phyloP scores from a whole-genome alignment of 2,797 vertebrate species.

The Hippopotamyrus pictus region DNA sequence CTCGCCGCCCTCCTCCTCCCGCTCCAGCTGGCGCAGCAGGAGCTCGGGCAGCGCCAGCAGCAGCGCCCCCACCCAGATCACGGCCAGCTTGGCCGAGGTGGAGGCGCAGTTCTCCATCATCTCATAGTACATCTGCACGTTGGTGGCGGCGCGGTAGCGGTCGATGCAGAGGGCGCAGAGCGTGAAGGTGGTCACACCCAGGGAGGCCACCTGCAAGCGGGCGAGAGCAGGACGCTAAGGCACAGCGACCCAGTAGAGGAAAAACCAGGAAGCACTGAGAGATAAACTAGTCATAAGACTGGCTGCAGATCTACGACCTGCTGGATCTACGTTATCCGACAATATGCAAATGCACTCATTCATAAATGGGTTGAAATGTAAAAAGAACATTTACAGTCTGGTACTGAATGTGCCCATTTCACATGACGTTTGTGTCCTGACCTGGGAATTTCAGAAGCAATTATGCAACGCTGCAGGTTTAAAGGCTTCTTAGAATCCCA shows the following conservation, averaged over 20 bases:
- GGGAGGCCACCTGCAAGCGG: conserved; percentile 78
- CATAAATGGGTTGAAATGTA: neutral
- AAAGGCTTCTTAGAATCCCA: neutral
- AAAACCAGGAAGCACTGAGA: neutral
- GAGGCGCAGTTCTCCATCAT: conserved; percentile 98
- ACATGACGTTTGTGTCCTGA: neutral
- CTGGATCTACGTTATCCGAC: neutral
- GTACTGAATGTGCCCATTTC: neutral
- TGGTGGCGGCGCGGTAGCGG: conserved; percentile 91
- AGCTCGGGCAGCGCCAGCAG: conserved; percentile 89
- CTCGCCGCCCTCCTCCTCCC: conserved; percentile 55
- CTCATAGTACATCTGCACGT: conserved; percentile 98
- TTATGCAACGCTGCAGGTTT: neutral
- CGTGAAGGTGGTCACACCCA: conserved; percentile 94
- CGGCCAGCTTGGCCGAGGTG: conserved; percentile 86
- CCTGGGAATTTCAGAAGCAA: neutral
- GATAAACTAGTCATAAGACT: neutral
- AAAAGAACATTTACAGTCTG: neutral
- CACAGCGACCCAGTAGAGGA: neutral
- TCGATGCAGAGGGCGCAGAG: conserved; percentile 94
- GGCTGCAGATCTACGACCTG: neutral
- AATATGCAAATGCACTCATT: neutral
- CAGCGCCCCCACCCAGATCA: conserved; percentile 93
- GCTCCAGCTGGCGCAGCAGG: conserved; percentile 80
- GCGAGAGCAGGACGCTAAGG: neutral